phyloP scores from a whole-genome alignment of 2,797 vertebrate genomes.

The Distichodus sexfasciatus region DNA sequence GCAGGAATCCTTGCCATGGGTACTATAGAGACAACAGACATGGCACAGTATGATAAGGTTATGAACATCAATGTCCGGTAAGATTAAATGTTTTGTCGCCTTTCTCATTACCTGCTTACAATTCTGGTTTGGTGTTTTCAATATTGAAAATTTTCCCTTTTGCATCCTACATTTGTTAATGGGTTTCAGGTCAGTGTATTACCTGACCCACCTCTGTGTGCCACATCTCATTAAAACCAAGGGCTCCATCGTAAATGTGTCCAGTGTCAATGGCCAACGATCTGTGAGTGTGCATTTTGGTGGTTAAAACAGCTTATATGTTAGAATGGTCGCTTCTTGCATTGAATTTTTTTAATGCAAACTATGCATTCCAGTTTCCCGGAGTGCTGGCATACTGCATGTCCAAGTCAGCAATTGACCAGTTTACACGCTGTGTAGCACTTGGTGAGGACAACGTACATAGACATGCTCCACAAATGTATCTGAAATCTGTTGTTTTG shows the following conservation, averaged over 20 bases:
- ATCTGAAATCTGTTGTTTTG: not conserved
- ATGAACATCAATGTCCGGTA: conserved; percentile 84
- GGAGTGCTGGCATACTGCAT: conserved; percentile 82
- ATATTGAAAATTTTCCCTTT: not conserved
- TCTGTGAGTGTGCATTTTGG: conserved; percentile 65
- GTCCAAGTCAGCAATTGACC: conserved; percentile 83
- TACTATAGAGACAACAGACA: conserved; percentile 71
- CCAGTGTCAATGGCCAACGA: conserved; percentile 82
- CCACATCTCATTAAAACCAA: conserved; percentile 79
- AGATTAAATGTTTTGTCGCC: conserved; percentile 2
- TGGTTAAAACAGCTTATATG: not conserved
- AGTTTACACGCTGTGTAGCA: conserved; percentile 77
- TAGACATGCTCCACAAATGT: not conserved
- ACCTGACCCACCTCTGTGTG: conserved; percentile 77
- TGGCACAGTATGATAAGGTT: conserved; percentile 76
- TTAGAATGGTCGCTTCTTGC: no score
- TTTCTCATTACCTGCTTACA: not conserved
- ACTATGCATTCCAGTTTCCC: conserved; percentile 73
- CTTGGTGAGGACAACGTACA: conserved; percentile 66
- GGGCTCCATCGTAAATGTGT: conserved; percentile 79
- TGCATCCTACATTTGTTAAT: not conserved
- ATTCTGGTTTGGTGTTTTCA: not conserved
- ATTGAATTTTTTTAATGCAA: no score
- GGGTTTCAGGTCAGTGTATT: conserved; percentile 70
- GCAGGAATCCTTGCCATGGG: conserved; percentile 79